Evolutionary conservation across 1,140 invertebrate genomes (phyloP).

Genomic region (Drosophila simulans): DNA sequence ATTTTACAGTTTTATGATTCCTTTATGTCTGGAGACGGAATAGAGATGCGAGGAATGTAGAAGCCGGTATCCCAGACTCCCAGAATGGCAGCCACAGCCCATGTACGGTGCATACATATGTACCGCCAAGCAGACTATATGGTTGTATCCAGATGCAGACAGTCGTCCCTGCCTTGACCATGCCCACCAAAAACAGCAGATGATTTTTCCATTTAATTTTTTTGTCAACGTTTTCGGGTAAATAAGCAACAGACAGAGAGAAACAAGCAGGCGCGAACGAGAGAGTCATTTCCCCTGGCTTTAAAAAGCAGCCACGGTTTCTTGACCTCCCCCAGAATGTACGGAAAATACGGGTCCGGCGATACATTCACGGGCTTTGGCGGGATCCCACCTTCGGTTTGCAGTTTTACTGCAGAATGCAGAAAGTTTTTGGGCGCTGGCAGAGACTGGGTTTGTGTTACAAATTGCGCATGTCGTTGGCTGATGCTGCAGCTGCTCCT

Average conservation of each 20-base stretch:
- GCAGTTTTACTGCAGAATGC: slow-evolving; percentile 54
- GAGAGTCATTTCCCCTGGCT: slow-evolving; percentile 42
- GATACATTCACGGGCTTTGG: slow-evolving; percentile 26
- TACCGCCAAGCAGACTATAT: slow-evolving; percentile 12
- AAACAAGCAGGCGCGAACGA: slow-evolving; percentile 16
- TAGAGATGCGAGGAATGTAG: slow-evolving; percentile 6
- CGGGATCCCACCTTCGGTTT: neutral
- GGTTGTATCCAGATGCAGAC: slow-evolving; percentile 47
- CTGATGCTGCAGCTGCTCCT: slow-evolving; percentile 48
- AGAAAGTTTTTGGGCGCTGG: slow-evolving; percentile 69
- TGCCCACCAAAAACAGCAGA: slow-evolving; percentile 61
- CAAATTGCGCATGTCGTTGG: slow-evolving; percentile 84
- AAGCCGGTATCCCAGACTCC: slow-evolving; percentile 14
- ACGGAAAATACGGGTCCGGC: slow-evolving; percentile 30
- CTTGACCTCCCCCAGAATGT: slow-evolving; percentile 73
- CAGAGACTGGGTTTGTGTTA: slow-evolving; percentile 85
- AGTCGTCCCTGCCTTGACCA: slow-evolving; percentile 73
- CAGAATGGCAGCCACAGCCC: slow-evolving; percentile 46
- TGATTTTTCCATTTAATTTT: slow-evolving; percentile 35
- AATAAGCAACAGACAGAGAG: slow-evolving; percentile 54
- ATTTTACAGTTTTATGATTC: slow-evolving; percentile 79
- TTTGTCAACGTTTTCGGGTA: slow-evolving; percentile 46
- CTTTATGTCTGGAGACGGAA: slow-evolving; percentile 58
- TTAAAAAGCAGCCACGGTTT: slow-evolving; percentile 60
- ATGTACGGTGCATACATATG: slow-evolving; percentile 58